Conservation (phyloP, 2,888 invertebrate species). For the Hydraecia micacea region DNA sequence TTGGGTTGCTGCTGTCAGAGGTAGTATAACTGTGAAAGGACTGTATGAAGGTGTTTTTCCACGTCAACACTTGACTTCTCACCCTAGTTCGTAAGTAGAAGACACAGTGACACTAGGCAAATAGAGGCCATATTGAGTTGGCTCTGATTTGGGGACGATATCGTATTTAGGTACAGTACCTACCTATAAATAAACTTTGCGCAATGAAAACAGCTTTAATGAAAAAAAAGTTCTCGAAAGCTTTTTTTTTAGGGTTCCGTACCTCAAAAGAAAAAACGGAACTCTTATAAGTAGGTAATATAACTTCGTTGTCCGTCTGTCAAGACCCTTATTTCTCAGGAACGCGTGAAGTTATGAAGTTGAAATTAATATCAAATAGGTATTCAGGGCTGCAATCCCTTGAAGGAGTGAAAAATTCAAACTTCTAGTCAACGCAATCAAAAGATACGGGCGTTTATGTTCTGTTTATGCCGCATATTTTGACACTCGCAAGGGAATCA, state of each 20-base stretch:
- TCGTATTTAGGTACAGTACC: background rate
- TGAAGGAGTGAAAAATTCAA: no score
- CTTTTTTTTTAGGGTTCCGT: background rate
- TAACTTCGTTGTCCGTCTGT: no score
- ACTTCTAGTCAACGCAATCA: no score
- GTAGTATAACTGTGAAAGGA: background rate
- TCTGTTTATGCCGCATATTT: no score
- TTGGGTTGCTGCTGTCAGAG: background rate
- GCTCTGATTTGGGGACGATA: constrained; percentile 38
- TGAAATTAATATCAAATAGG: no score
- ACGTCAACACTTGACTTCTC: constrained; percentile 32
- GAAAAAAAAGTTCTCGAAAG: constrained; percentile 2
- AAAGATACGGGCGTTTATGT: no score
- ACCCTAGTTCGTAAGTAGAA: constrained; percentile 11
- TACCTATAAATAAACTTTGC: background rate
- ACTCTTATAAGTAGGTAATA: no score
- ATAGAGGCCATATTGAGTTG: constrained; percentile 19
- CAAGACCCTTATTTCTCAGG: no score
- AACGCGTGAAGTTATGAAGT: no score
- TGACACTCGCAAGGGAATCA: no score
- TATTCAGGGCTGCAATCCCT: no score
- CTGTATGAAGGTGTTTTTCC: constrained; percentile 24
- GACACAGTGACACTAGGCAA: constrained; percentile 29
- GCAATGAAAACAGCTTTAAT: constrained; percentile 12
- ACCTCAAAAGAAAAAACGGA: no score